Evolutionary conservation across 2,888 invertebrate genomes (phyloP).

Genomic region (Pheosia tremula): DNA sequence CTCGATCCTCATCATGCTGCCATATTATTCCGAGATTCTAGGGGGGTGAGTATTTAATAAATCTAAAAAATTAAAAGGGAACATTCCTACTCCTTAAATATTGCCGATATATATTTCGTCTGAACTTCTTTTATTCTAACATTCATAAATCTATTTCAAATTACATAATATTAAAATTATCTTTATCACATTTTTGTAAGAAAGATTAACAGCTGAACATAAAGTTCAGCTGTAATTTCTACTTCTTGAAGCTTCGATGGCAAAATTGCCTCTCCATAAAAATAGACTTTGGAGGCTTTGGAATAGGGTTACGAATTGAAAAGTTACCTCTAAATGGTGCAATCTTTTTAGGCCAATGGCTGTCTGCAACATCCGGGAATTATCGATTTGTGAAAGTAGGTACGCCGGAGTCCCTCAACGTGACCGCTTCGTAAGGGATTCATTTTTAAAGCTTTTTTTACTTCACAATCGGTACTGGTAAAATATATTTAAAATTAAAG

Average conservation of each 20-base stretch:
- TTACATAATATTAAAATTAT: too few species aligned
- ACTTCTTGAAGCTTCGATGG: background rate
- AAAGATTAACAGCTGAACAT: background rate
- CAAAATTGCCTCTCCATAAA: background rate
- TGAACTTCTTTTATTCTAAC: background rate
- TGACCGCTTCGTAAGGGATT: background rate
- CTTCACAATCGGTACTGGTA: background rate
- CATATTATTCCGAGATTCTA: conserved; percentile 95
- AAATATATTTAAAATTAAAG: background rate
- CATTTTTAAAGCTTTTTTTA: background rate
- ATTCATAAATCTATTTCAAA: too few species aligned
- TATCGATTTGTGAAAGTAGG: background rate
- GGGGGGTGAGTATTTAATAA: conserved; percentile 89
- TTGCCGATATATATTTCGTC: background rate
- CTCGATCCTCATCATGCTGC: conserved; percentile 95
- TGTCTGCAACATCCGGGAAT: background rate
- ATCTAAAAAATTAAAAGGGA: background rate
- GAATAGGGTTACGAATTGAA: background rate
- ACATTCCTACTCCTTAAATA: too few species aligned
- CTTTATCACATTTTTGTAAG: background rate
- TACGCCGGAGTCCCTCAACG: background rate
- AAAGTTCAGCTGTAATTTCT: background rate
- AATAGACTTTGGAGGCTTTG: background rate
- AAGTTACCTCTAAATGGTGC: background rate
- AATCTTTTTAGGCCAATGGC: background rate